Evolutionary conservation across 2,113 vertebrate species (phyloP).

Genomic region (Dicrurus megarhynchus): DNA sequence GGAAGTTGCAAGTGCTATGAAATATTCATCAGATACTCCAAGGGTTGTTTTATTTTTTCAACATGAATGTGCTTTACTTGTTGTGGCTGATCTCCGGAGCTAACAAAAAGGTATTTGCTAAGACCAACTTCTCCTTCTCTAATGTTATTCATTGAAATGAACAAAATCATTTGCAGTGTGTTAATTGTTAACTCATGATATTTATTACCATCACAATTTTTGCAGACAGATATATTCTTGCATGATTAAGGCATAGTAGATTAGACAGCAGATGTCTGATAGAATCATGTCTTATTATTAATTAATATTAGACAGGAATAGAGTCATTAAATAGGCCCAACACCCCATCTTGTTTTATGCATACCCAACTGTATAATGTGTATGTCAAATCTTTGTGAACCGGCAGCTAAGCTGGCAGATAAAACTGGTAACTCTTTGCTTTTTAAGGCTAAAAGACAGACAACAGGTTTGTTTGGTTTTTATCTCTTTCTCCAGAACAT

Average conservation of each 20-base stretch:
- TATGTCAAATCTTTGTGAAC: neutral
- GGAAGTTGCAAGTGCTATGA: neutral
- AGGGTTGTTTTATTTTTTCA: neutral
- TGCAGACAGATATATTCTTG: neutral
- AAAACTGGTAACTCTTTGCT: neutral
- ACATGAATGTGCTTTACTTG: neutral
- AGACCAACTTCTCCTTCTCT: neutral
- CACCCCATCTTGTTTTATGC: neutral
- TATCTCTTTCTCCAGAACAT: neutral
- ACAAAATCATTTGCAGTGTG: neutral
- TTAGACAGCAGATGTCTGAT: neutral
- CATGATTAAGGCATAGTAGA: neutral
- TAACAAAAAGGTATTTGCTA: neutral
- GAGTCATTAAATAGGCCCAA: neutral
- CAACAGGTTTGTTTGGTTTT: neutral
- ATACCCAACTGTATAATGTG: neutral
- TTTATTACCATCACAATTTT: neutral
- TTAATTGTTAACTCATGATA: neutral
- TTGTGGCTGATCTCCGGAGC: neutral
- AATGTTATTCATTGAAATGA: neutral
- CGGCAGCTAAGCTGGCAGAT: neutral
- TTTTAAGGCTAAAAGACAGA: neutral
- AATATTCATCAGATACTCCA: slow-evolving; percentile 51
- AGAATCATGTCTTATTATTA: neutral
- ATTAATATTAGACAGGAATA: neutral